Base-by-base conservation (phyloP, 2,888 invertebrate species). In the Temnothorax rugatulus region DNA sequence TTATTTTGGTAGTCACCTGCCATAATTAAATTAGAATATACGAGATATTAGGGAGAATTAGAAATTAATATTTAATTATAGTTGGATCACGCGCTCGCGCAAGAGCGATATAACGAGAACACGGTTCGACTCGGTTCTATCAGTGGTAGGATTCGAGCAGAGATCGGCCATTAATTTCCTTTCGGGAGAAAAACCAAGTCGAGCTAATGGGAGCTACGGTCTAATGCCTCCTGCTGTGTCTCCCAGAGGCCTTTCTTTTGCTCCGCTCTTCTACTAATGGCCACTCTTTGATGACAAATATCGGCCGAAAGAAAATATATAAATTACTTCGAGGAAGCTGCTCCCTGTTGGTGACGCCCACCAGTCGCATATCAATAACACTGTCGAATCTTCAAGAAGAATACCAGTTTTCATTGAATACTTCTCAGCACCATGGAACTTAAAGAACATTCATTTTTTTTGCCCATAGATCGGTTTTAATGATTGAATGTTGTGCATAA, bases 251-350 rank as follows among this genome's bases (percentile, higher is more conserved):
- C 91, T 91, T 91, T 90, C 92, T 92, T 92, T 90, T 88, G 88
- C 90, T 84, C 89, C 86, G 88, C 92, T 92, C 92, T 92, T 89
- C 92, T 91, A 89, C 94, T 95, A 94, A 94, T 95, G 94, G 94
- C 94, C 93, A 94, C 94, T 94, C 94, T 94, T 94, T 94, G 94
- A 94, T 95, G 95, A 95, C 95, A 94, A 94, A 95, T 94, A 94
- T 94, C 93, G 92, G 92, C 86, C 92, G 91, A 92, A 94, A 92
- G 94, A 93, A 94, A 95, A 95, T 93, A 94, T 94, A 95, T 95
- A 94, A 94, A 95, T 95, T 94, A 94, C 92, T 91, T 89, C 87
- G 89, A 87, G 89, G 89, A 92, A 92, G 92, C 91, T 91, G 91
- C 79, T 84, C 83, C 84, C 84, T 85, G 86, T 86, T 52, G 86